phyloP scores from a whole-genome alignment of 2,888 invertebrate genomes.

The Blomia tropicalis region DNA sequence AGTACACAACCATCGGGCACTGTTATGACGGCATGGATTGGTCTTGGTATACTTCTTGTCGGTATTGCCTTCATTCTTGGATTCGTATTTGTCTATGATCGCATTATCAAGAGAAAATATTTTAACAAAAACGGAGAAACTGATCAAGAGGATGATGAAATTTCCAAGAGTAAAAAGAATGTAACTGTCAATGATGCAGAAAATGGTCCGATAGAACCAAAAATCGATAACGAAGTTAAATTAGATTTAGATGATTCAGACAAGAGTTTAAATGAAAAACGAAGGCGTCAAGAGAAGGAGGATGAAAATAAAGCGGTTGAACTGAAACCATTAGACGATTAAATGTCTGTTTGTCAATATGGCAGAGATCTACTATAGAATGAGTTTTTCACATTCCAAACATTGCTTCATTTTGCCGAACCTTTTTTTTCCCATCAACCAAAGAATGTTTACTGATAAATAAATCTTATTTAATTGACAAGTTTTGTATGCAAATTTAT shows the following conservation, averaged over 20 bases:
- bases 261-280: background rate
- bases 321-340: background rate
- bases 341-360: too few relatives aligned
- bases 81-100: background rate
- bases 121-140: background rate
- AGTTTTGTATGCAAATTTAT: too few relatives aligned
- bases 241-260: background rate
- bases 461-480: too few relatives aligned
- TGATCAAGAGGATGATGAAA: background rate
- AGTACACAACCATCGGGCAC: background rate
- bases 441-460: too few relatives aligned
- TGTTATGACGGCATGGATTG: background rate
- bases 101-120: background rate
- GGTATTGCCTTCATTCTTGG: slow-evolving; percentile 1
- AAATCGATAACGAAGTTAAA: background rate
- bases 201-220: background rate
- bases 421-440: too few relatives aligned
- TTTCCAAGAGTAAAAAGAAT: background rate
- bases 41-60: background rate
- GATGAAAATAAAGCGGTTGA: background rate
- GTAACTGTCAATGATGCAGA: too few relatives aligned
- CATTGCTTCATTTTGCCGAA: too few relatives aligned
- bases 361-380: too few relatives aligned
- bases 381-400: too few relatives aligned
- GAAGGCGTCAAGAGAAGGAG: background rate